Conservation (phyloP, 2,113 vertebrate species). For the Saccopteryx bilineata region DNA sequence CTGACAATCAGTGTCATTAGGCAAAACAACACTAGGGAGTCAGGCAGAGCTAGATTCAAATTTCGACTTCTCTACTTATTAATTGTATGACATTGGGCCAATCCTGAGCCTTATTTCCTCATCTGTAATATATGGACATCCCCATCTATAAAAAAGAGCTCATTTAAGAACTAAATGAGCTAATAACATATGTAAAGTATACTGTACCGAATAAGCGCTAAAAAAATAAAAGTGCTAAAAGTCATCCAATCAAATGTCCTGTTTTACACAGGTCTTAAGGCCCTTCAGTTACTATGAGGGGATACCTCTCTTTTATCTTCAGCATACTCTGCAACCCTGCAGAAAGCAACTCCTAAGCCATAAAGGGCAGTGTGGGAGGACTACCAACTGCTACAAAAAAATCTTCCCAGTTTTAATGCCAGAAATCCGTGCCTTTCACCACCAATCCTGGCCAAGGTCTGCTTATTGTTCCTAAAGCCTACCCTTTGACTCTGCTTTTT, state of each 20-base stretch:
- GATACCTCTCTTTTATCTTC: background rate
- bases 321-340: constrained; percentile 16
- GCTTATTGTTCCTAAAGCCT: constrained; percentile 62
- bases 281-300: background rate
- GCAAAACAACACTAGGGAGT: constrained; percentile 14
- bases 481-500: constrained; percentile 57
- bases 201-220: constrained; percentile 17
- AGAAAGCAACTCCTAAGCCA: constrained; percentile 60
- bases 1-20: constrained; percentile 18
- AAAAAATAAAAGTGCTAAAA: constrained; percentile 10
- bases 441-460: constrained; percentile 29
- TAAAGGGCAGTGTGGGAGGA: constrained; percentile 46
- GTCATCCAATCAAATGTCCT: constrained; percentile 28
- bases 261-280: background rate
- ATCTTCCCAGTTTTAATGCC: constrained; percentile 57
- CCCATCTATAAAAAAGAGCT: background rate
- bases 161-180: constrained; percentile 36
- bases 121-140: background rate
- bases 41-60: constrained; percentile 50
- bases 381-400: constrained; percentile 67
- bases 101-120: constrained; percentile 29
- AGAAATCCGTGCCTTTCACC: constrained; percentile 61
- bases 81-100: background rate
- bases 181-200: constrained; percentile 15
- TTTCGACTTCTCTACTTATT: background rate